These are phyloP conservation scores for Atherix ibis DNA, from an alignment of 2,888 invertebrate genomes.

Conservation along the genomic window DNA sequence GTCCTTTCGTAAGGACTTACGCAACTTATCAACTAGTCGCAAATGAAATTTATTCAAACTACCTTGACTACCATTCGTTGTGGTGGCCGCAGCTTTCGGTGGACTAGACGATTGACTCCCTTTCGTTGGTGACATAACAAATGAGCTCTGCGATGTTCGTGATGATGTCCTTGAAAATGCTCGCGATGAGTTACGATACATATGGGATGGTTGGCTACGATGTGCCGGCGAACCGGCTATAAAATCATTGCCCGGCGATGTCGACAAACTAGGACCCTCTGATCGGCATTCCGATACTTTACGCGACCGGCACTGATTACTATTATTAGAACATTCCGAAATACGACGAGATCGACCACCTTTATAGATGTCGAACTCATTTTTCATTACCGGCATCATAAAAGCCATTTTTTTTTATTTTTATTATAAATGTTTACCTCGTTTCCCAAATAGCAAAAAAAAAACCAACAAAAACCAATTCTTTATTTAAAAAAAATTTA, in stretches of 20 bases:
- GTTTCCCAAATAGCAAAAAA: neutral
- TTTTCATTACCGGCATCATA: conserved; percentile 90
- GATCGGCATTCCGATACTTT: conserved; percentile 43
- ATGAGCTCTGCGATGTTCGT: conserved; percentile 44
- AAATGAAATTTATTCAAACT: conserved; percentile 59
- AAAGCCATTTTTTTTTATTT: conserved; percentile 60
- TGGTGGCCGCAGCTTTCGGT: conserved; percentile 37
- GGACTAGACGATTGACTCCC: conserved; percentile 35
- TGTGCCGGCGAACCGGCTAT: conserved; percentile 35
- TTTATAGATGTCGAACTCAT: conserved; percentile 87
- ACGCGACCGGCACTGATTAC: conserved; percentile 36
- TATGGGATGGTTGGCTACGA: conserved; percentile 34
- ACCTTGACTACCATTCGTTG: conserved; percentile 37
- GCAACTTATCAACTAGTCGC: conserved; percentile 53
- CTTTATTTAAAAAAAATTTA: too few relatives aligned
- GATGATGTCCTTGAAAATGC: conserved; percentile 43
- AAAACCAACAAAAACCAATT: neutral
- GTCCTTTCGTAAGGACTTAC: conserved; percentile 43
- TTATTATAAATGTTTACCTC: too few relatives aligned
- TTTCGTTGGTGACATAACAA: conserved; percentile 45
- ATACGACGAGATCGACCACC: conserved; percentile 54
- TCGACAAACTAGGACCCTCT: conserved; percentile 49
- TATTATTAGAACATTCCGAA: conserved; percentile 48
- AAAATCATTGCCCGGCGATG: conserved; percentile 42
- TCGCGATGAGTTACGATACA: conserved; percentile 34